These are phyloP conservation scores for Drosophila azteca DNA, from an alignment of 1,140 invertebrate genomes.

Conservation along the genomic window DNA sequence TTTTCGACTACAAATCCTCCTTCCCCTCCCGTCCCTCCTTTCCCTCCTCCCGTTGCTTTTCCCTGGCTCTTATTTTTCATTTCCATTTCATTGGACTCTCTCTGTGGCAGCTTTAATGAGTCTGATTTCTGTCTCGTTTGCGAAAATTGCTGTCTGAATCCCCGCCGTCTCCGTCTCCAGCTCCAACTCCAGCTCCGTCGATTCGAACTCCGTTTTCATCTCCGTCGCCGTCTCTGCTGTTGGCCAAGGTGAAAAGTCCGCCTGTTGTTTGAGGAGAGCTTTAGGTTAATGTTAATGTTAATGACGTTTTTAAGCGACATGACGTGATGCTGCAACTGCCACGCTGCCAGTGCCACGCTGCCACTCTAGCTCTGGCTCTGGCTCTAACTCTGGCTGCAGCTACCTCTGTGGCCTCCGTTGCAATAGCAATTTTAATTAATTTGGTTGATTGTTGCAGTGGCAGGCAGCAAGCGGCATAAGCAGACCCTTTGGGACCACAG, in stretches of 20 bases:
- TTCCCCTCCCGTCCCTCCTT: neutral
- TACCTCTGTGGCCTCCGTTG: slow-evolving; percentile 12
- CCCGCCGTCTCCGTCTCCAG: no score
- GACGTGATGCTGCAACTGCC: slow-evolving; percentile 48
- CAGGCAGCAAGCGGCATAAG: no score
- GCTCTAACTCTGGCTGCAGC: neutral
- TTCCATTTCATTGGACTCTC: slow-evolving; percentile 48
- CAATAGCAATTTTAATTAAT: slow-evolving; percentile 36
- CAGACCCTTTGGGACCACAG: slow-evolving; percentile 7
- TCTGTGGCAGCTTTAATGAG: slow-evolving; percentile 44
- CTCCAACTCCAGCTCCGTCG: no score
- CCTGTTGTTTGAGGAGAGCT: slow-evolving; percentile 54
- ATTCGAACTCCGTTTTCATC: neutral
- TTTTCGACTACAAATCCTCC: slow-evolving; percentile 35
- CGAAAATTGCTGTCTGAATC: slow-evolving; percentile 30
- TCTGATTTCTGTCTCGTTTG: slow-evolving; percentile 50
- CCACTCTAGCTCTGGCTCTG: neutral
- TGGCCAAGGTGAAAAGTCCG: slow-evolving; percentile 68
- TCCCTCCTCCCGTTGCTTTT: slow-evolving; percentile 1
- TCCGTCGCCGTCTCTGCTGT: neutral
- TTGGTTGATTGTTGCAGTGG: slow-evolving; percentile 17
- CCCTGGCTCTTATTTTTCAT: slow-evolving; percentile 41
- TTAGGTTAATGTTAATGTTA: slow-evolving; percentile 72
- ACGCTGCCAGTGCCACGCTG: slow-evolving; percentile 12
- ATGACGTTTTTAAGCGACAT: slow-evolving; percentile 73